Percentiles rank a stretch among this genome's conserved stretches.
Conservation (phyloP, 2,113 vertebrate genomes). For the Tragelaphus imberbis region DNA sequence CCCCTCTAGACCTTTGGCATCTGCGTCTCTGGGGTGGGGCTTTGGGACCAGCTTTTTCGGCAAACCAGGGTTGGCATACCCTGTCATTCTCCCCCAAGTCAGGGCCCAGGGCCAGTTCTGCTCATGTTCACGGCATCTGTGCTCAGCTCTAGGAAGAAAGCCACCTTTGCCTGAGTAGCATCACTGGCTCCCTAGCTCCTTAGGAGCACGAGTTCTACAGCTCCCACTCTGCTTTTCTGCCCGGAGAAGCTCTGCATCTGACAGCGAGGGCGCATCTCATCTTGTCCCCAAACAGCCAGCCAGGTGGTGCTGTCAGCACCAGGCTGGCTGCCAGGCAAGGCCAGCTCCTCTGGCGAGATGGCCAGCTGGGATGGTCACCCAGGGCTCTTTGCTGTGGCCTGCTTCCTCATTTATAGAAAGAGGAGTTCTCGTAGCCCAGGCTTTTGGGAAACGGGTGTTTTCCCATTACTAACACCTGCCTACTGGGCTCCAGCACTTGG, state of each 20-base stretch:
- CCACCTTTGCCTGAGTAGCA: neutral
- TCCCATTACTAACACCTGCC: neutral
- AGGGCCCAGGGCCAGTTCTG: neutral
- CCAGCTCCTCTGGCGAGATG: neutral
- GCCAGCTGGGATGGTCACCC: neutral
- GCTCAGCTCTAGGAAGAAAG: neutral
- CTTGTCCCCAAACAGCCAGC: rapidly evolving
- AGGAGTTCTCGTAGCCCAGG: neutral
- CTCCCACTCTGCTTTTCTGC: neutral
- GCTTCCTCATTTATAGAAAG: neutral
- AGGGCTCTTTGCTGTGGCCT: neutral
- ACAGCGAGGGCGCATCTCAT: rapidly evolving
- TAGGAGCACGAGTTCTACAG: neutral
- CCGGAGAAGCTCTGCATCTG: neutral
- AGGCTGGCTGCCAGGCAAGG: no score
- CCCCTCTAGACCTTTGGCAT: neutral
- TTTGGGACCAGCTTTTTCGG: neutral
- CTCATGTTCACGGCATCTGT: rapidly evolving
- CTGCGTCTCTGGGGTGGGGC: neutral
- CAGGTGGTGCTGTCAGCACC: neutral
- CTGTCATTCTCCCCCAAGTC: rapidly evolving
- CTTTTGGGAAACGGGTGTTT: neutral
- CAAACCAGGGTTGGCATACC: neutral
- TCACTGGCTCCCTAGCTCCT: neutral
- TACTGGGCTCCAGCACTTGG: neutral